Evolutionary conservation across 1,140 invertebrate species (phyloP), one percentile per base, ranked within the genome.

Genomic region (Lepidotrigona ventralis): DNA sequence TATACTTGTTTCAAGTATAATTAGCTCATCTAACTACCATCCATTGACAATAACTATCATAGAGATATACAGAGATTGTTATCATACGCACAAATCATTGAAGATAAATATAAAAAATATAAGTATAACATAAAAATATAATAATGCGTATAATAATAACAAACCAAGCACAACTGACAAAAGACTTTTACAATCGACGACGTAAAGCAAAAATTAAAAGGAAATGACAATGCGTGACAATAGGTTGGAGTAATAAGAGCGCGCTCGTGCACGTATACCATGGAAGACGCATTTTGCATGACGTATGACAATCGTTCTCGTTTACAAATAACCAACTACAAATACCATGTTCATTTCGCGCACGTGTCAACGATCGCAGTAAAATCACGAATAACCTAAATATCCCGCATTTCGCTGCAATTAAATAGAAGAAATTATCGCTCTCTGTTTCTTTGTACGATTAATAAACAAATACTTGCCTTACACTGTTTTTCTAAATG

Each of bases 391-490:
- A 69, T 70, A 74, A 81, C 51, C 58, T 73, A 64, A 19, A 33
- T 63, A 17, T 2, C 39, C 21, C 3, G n/a, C 12, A 11, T 66
- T 17, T 11, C n/a, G 46, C 29, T 72, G 1, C 17, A 11, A 72
- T 21, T 1, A 15, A 53, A 60, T 23, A 14, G 58, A n/a, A 60
- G 14, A 23, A 6, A 26, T 21, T 15, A 23, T 4, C 17, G 3
- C 21, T 0, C 3, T 33, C 19, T 2, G 21, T 2, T 73, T 60
- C 23, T 19, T 33, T 17, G 9, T 53, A 1, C 29, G 46, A 66
- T 53, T 29, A 29, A 26, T 66, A 26, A 75, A 76, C 39, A n/a
- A 73, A 56, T n/a, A 63, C 79, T 56, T 66, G 21, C 79, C 71
- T 81, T 4, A 23, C 33, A 19, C 14, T 54, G 29, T 64, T 76